Evolutionary conservation across 2,797 vertebrate genomes (phyloP).

Genomic region (Tarsius wallacei): DNA sequence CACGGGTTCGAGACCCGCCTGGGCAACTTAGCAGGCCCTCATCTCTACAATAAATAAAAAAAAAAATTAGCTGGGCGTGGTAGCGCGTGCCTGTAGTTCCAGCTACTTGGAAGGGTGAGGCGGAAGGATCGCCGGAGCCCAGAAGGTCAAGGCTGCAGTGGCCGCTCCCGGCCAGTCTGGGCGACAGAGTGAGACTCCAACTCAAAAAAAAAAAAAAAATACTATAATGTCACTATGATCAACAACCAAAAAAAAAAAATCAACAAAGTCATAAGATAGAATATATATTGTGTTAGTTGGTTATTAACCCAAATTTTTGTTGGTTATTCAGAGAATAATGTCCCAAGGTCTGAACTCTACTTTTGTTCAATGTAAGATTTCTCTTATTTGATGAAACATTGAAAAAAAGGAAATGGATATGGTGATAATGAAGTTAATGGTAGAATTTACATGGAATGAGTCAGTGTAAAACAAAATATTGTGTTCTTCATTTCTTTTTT

Average conservation of each 20-base stretch:
- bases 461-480: neutral
- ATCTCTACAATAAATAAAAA: too few relatives aligned
- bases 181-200: too few relatives aligned
- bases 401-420: neutral
- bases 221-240: constrained; percentile 36
- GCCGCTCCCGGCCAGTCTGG: too few relatives aligned
- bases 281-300: neutral
- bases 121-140: too few relatives aligned
- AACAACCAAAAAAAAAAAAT: constrained; percentile 59
- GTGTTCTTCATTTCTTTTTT: neutral
- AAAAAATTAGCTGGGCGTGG: too few relatives aligned
- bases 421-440: neutral
- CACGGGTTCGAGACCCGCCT: too few relatives aligned
- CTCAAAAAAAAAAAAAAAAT: too few relatives aligned
- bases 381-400: neutral
- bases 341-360: neutral
- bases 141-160: too few relatives aligned
- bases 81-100: too few relatives aligned
- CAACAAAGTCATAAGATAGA: neutral
- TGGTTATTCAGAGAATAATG: constrained; percentile 35
- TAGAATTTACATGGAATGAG: neutral
- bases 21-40: too few relatives aligned
- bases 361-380: neutral
- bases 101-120: too few relatives aligned
- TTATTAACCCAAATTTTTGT: neutral